Evolutionary conservation across 1,140 invertebrate genomes (phyloP).

Genomic region (Brachionus rubens): DNA sequence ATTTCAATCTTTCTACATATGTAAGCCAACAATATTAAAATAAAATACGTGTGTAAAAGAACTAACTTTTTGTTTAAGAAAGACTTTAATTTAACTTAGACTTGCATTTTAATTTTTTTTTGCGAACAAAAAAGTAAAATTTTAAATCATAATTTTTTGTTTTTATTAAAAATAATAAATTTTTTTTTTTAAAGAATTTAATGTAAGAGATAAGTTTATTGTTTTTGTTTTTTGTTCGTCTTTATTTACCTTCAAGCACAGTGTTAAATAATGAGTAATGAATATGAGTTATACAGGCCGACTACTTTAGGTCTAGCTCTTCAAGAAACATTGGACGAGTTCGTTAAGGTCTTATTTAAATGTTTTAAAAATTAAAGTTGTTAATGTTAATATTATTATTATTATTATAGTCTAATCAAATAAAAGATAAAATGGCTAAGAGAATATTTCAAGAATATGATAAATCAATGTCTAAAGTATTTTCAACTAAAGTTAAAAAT

Average conservation of each 20-base stretch:
- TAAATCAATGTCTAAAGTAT: conserved; percentile 24
- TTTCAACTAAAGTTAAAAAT: conserved; percentile 5
- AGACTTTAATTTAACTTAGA: too few relatives aligned
- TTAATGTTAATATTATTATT: not conserved
- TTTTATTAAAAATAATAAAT: not conserved
- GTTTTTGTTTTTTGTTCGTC: not conserved
- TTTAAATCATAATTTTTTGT: not conserved
- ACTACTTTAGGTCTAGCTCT: conserved; percentile 20
- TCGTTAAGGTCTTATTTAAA: not conserved
- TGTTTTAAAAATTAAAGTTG: not conserved
- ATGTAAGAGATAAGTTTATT: not conserved
- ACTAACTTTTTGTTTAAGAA: too few relatives aligned
- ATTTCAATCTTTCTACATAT: too few relatives aligned
- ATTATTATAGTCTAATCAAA: conserved; percentile 8
- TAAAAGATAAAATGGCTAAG: not conserved
- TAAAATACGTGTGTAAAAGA: too few relatives aligned
- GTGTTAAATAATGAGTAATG: conserved; percentile 9
- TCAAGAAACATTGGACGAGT: conserved; percentile 30
- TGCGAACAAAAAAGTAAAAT: too few relatives aligned
- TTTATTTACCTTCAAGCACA: too few relatives aligned
- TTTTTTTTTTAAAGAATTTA: too few relatives aligned
- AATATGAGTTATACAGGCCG: conserved; percentile 29
- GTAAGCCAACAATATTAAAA: too few relatives aligned
- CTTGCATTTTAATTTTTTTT: too few relatives aligned
- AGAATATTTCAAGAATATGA: conserved; percentile 28